phyloP scores from a whole-genome alignment of 2,888 invertebrate species.

The Empis livida region DNA sequence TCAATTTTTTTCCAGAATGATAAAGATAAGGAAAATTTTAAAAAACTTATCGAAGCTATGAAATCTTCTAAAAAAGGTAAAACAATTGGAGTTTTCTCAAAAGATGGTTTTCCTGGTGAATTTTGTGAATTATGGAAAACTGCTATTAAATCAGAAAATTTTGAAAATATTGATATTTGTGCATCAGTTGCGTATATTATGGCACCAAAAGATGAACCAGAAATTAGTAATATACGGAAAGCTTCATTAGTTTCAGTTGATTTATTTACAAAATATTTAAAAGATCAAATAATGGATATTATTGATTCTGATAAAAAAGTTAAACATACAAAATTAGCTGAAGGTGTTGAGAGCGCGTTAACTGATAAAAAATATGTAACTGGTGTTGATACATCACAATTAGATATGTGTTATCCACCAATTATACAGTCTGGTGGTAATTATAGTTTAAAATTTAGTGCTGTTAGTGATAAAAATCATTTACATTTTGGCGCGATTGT shows the following conservation, averaged over 20 bases:
- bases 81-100: slow-evolving; percentile 75
- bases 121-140: slow-evolving; percentile 88
- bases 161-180: slow-evolving; percentile 80
- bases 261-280: slow-evolving; percentile 90
- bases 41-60: slow-evolving; percentile 62
- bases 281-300: slow-evolving; percentile 96
- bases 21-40: slow-evolving; percentile 86
- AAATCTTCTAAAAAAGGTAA: slow-evolving; percentile 82
- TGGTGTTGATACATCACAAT: slow-evolving; percentile 73
- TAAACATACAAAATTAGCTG: slow-evolving; percentile 87
- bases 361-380: slow-evolving; percentile 93
- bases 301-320: slow-evolving; percentile 98
- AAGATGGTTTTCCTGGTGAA: slow-evolving; percentile 87
- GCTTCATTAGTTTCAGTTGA: slow-evolving; percentile 88
- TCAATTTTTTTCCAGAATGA: slow-evolving; percentile 46
- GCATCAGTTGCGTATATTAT: slow-evolving; percentile 73
- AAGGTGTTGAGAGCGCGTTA: slow-evolving; percentile 86
- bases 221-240: slow-evolving; percentile 79
- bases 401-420: slow-evolving; percentile 97
- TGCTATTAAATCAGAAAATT: slow-evolving; percentile 59
- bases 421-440: slow-evolving; percentile 99
- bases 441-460: slow-evolving; percentile 94
- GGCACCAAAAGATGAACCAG: slow-evolving; percentile 89
- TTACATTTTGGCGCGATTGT: slow-evolving; percentile 94
- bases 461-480: slow-evolving; percentile 83